phyloP scores from a whole-genome alignment of 1,140 invertebrate genomes.

The Trichoplusia ni region DNA sequence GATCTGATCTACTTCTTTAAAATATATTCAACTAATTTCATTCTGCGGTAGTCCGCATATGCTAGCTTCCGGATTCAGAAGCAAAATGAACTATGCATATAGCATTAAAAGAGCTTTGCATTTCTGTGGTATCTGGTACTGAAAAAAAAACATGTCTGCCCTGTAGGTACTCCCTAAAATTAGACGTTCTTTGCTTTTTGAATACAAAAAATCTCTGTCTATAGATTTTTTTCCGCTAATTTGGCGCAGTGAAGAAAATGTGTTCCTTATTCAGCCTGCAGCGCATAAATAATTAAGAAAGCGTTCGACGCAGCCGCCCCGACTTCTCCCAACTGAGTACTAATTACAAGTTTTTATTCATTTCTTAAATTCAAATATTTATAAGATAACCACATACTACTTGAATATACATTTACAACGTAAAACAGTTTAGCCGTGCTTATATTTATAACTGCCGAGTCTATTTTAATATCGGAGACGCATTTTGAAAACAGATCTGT shows the following conservation, averaged over 20 bases:
- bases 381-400: background rate
- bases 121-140: too few species aligned
- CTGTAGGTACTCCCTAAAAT: too few species aligned
- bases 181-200: too few species aligned
- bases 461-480: too few species aligned
- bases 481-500: too few species aligned
- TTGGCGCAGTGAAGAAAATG: conserved; percentile 58
- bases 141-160: too few species aligned
- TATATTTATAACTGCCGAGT: too few species aligned
- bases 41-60: background rate
- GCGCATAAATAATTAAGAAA: conserved; percentile 72
- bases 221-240: conserved; percentile 52
- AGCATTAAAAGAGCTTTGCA: too few species aligned
- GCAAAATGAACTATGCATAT: too few species aligned
- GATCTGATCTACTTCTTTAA: conserved; percentile 54
- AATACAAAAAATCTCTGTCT: background rate
- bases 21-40: conserved; percentile 30
- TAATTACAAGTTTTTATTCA: conserved; percentile 54
- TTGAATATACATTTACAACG: too few species aligned
- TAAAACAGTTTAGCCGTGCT: too few species aligned
- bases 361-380: conserved; percentile 26
- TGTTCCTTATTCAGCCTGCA: conserved; percentile 70
- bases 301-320: conserved; percentile 57
- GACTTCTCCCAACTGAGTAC: conserved; percentile 51
- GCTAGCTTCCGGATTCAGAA: too few species aligned